Evolutionary conservation across 2,888 invertebrate species (phyloP), one percentile per base, ranked within the genome.

Genomic region (Lasioglossum zephyrum): DNA sequence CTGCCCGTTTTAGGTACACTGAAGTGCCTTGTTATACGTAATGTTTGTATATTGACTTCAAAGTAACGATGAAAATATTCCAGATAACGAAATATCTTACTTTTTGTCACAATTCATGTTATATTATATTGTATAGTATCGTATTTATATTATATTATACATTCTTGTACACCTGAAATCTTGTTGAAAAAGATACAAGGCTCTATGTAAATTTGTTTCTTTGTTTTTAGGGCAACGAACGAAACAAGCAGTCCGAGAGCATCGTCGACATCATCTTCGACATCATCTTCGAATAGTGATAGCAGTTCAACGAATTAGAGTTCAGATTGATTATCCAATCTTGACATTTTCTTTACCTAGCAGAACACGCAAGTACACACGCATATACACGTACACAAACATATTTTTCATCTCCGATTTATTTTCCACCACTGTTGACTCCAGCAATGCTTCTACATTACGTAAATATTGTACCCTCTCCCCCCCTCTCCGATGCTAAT

Each of bases 1-100:
- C 95, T 82, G 94, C 95, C 70, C 91, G 95, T 36, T 95, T 95
- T 77, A 93, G 95, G 95, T 94, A 93, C 41, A 60, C 39, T 39
- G 49, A 39, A 22, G 63, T 63, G 57, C 47, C 36, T 47, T n/a
- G 36, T 66, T 76, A 22, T n/a, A 31, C n/a, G 36, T 76, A 76
- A 66, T 60, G 36, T 39, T 49, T 70, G 49, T 41, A 69, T 41
- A 77, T 44, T 77, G 22, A 39, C 18, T 57, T 39, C 44, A 44
- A 70, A 72, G 47, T 53, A 73, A 16, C 53, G 49, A 66, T n/a
- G 31, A 47, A 47, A 47, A 47, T 47, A 47, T 47, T 26, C 3
- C 44, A 36, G 36, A 66, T 66, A 36, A 36, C 66, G 39, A 69
- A 69, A 69, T 31, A 22, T 36, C 9, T 69, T 39, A 36, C 1